Evolutionary conservation across 2,797 vertebrate genomes (phyloP), one percentile per base, ranked within the genome.

Genomic region (Cirrhinus mrigala): DNA sequence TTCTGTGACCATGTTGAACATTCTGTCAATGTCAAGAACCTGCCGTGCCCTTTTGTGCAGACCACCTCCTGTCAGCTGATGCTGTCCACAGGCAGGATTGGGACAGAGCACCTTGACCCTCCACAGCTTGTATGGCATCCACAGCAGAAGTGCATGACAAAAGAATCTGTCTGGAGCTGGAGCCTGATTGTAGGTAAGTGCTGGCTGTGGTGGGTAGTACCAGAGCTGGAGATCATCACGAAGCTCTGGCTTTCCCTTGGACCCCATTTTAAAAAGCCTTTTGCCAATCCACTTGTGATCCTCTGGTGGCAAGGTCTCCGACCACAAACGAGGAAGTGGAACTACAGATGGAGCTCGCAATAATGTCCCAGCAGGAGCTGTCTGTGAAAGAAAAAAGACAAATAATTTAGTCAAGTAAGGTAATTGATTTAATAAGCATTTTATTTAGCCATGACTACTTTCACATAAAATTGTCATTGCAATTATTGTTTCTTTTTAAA

Each of bases 41-140:
- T 37, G 79, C 37, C 73, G 5, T 69, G 73, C 50, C 33, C 80
- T 69, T 54, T 82, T 82, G 74, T 86, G 62, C 33, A 82, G 64
- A 27, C 80, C 74, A n/a, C n/a, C n/a, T n/a, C n/a, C n/a, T n/a
- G n/a, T n/a, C n/a, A n/a, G n/a, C n/a, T n/a, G n/a, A n/a, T 68
- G 64, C 29, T 75, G 75, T 46, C n/a, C 46, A 16, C 56, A 24
- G 62, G 64, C 29, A 1, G 29, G 29, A 33, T 66, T 66, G 29
- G 64, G n/a, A n/a, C n/a, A n/a, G n/a, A n/a, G n/a, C n/a, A n/a
- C n/a, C 64, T 66, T 66, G 3, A 66, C 29, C 64, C 29, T 66
- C 64, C 64, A 66, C 27, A 66, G 62, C 62, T 66, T 66, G 62
- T 18, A 33, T 1, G 27, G 62, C 62, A 66, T 66, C 62, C 62